A percentile compares a stretch with the other conserved stretches of the same genome.
These are phyloP conservation scores for Scylla paramamosain DNA, from an alignment of 1,140 invertebrate genomes.

Conservation along the genomic window DNA sequence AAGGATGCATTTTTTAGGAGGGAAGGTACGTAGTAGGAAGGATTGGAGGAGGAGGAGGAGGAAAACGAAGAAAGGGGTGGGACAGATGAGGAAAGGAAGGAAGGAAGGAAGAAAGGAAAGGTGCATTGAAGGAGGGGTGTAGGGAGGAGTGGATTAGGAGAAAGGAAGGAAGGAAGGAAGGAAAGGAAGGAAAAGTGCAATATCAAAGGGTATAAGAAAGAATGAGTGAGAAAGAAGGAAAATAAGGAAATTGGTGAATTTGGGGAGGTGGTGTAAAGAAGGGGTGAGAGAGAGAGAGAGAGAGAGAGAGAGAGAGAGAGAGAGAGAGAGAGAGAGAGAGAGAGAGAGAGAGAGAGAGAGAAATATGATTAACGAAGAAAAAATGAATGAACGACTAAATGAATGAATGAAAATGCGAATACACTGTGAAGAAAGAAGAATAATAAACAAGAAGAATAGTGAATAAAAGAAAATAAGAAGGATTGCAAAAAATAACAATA, in stretches of 20 bases:
- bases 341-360: too few species aligned
- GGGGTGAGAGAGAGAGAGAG: too few species aligned
- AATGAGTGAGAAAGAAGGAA: not conserved
- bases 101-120: not conserved
- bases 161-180: not conserved
- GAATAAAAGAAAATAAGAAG: too few species aligned
- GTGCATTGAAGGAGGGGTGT: not conserved
- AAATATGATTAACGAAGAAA: too few species aligned
- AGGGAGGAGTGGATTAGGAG: not conserved
- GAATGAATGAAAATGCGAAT: too few species aligned
- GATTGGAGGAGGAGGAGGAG: not conserved
- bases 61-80: not conserved
- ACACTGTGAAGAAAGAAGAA: too few species aligned
- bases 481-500: too few species aligned
- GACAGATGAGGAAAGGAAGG: not conserved
- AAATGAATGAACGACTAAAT: too few species aligned
- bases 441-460: too few species aligned
- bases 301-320: too few species aligned
- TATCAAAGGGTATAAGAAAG: too few species aligned
- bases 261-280: not conserved
- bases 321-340: too few species aligned
- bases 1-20: not conserved
- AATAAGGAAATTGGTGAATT: not conserved
- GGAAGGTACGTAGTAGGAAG: not conserved
- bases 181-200: not conserved